Conservation (phyloP, 2,888 invertebrate genomes). For the Buathra laborator region DNA sequence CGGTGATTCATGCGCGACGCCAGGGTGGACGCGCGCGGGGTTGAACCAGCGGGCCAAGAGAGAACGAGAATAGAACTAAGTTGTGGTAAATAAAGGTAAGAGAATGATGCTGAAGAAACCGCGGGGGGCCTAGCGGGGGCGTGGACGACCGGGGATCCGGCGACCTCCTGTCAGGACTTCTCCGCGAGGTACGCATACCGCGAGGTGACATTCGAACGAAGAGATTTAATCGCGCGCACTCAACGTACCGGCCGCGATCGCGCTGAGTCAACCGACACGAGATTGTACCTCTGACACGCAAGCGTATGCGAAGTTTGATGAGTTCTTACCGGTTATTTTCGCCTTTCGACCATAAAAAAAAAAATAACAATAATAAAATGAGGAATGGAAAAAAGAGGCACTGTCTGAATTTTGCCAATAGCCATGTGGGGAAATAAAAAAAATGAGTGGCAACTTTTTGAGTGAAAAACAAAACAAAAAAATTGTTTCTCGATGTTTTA, state of each 20-base stretch:
- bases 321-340: neutral
- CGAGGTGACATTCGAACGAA: conserved; percentile 79
- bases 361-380: neutral
- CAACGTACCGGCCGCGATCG: conserved; percentile 58
- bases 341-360: neutral
- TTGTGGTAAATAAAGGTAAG: conserved; percentile 29
- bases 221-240: conserved; percentile 77
- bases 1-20: conserved; percentile 82
- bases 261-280: conserved; percentile 26
- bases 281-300: conserved; percentile 48
- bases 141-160: conserved; percentile 72
- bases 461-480: too few relatives aligned
- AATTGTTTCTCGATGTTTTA: too few relatives aligned
- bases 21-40: conserved; percentile 36
- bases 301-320: neutral
- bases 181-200: conserved; percentile 76
- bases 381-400: neutral
- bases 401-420: neutral
- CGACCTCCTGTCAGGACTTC: conserved; percentile 83
- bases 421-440: neutral
- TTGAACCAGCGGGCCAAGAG: conserved; percentile 44
- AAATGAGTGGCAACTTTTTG: too few relatives aligned
- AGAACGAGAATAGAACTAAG: conserved; percentile 43
- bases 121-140: conserved; percentile 73
- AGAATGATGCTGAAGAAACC: conserved; percentile 25